Conservation (phyloP, 2,113 vertebrate species). For the Donacobius atricapilla region DNA sequence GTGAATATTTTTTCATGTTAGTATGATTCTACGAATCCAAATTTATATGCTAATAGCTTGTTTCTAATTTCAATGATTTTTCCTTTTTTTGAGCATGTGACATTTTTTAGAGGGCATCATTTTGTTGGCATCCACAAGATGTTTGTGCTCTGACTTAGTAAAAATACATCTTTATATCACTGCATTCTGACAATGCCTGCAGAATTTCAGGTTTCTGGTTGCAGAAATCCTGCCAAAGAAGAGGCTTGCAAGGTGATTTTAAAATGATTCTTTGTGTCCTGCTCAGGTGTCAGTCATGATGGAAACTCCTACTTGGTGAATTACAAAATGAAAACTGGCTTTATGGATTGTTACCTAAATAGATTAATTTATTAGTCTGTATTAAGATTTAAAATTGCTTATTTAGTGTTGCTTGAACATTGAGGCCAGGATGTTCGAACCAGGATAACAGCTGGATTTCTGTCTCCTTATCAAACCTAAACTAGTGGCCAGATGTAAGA, state of each 20-base stretch:
- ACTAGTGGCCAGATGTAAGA: not conserved
- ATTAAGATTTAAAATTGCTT: not conserved
- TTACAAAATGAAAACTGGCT: not conserved
- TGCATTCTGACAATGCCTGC: not conserved
- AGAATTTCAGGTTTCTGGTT: not conserved
- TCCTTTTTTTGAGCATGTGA: not conserved
- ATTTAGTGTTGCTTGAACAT: not conserved
- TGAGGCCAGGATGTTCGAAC: not conserved
- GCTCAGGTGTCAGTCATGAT: not conserved
- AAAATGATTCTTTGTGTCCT: not conserved
- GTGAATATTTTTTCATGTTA: not conserved
- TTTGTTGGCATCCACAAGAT: not conserved
- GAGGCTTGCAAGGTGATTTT: not conserved
- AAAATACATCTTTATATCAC: not conserved
- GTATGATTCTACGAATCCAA: not conserved
- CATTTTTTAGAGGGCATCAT: not conserved
- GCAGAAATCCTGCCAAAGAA: not conserved
- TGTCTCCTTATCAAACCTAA: not conserved
- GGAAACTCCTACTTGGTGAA: not conserved
- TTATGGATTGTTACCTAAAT: not conserved
- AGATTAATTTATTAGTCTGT: not conserved
- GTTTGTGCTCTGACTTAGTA: not conserved
- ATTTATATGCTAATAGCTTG: not conserved
- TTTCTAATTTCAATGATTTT: not conserved
- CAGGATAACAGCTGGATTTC: not conserved